Conservation (phyloP, 2,888 invertebrate species). For the Cephus pulcher region DNA sequence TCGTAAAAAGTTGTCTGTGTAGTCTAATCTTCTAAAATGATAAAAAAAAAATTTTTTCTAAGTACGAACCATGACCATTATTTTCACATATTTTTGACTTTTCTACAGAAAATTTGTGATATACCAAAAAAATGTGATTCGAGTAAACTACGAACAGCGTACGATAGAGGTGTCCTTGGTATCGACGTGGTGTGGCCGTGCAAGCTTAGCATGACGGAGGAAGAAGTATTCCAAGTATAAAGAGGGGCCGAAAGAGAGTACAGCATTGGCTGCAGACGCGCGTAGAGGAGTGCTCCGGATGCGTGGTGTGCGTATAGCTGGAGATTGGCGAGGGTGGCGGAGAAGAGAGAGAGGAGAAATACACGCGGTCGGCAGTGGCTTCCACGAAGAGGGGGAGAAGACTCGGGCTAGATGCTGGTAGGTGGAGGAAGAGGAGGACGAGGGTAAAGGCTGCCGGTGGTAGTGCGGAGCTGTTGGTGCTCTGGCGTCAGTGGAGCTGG, state of each 20-base stretch:
- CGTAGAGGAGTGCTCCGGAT: neutral
- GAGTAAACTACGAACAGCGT: neutral
- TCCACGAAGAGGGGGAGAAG: constrained; percentile 6
- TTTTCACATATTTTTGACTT: neutral
- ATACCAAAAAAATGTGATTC: neutral
- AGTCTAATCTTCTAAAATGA: too few species aligned
- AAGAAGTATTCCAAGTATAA: neutral
- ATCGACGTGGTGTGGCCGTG: neutral
- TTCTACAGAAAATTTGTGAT: neutral
- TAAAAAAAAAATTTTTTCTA: too few species aligned
- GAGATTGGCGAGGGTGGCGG: neutral
- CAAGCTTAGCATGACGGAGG: neutral
- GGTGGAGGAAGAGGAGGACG: constrained; percentile 23
- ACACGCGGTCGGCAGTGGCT: constrained; percentile 15
- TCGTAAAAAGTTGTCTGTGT: too few species aligned
- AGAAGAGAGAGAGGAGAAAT: constrained; percentile 19
- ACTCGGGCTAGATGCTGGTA: constrained; percentile 22
- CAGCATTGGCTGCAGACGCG: neutral
- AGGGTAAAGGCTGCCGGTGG: neutral
- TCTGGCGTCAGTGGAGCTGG: constrained; percentile 35
- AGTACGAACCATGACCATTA: neutral
- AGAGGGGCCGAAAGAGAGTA: neutral
- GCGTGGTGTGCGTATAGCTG: neutral
- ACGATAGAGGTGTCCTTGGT: neutral
- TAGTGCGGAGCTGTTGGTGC: neutral